These are phyloP conservation scores for Pelobates fuscus DNA, from an alignment of 2,113 vertebrate species.

Conservation along the genomic window DNA sequence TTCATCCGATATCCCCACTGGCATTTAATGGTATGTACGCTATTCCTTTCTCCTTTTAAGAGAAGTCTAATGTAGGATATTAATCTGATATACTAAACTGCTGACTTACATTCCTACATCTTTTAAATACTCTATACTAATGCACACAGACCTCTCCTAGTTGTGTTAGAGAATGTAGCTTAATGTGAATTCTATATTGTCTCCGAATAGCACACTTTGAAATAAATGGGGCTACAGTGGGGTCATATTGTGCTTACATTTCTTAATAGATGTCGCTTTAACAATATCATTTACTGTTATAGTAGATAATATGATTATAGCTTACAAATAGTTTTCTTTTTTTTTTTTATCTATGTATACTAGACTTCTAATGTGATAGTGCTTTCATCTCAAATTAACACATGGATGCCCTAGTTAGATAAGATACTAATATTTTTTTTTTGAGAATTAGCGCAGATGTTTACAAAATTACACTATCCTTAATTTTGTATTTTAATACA, in stretches of 20 bases:
- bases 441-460: too few species aligned
- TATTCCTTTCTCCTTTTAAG: constrained; percentile 10
- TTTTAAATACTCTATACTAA: constrained; percentile 6
- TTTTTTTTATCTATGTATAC: too few species aligned
- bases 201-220: not conserved
- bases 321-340: too few species aligned
- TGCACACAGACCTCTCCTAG: not conserved
- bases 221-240: not conserved
- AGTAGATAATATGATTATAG: too few species aligned
- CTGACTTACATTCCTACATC: constrained; percentile 18
- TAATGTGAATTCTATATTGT: not conserved
- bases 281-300: too few species aligned
- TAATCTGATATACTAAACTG: constrained; percentile 15
- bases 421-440: too few species aligned
- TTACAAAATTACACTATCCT: too few species aligned
- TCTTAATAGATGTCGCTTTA: not conserved
- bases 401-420: too few species aligned
- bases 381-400: too few species aligned
- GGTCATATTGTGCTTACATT: not conserved
- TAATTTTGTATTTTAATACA: too few species aligned
- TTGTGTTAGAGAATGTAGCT: not conserved
- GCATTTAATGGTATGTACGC: constrained; percentile 20
- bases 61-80: constrained; percentile 27
- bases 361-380: too few species aligned
- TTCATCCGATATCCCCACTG: constrained; percentile 40